Evolutionary conservation across 2,797 vertebrate species (phyloP), one percentile per base, ranked within the genome.

Genomic region (Delichon dasypus): DNA sequence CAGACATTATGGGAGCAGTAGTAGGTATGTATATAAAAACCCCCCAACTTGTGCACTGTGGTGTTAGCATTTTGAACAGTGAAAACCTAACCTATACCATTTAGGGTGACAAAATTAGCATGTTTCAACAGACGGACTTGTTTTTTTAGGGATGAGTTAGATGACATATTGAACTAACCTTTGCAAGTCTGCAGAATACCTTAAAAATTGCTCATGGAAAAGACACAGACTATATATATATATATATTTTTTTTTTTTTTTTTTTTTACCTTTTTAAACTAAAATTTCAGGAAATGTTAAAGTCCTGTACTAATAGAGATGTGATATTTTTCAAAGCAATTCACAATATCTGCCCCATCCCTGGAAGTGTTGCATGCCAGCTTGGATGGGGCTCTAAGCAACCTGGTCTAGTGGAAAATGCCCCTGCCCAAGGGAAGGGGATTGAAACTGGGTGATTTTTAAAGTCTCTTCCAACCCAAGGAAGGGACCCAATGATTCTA

Each of bases 31-130:
- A 70, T 15, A 16, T 53, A 14, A 10, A 94, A 85, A 16, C 48
- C n/a, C 3, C 5, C 13, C 42, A 55, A 32, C 6, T 44, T 38
- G 9, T 72, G 17, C 19, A 48, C 11, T n/a, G 16, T 12, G 51
- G 14, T 65, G 14, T 66, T 60, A 79, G 25, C 7, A 53, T 77
- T 88, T 88, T 54, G 58, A 58, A 76, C 13, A 60, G 32, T 47
- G 65, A 92, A 95, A 55, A 1, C 11, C 3, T 32, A 73, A 29
- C 17, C 45, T 25, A 53, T 4, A 72, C 7, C 7, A 47, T 50
- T 71, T 90, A 76, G 21, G 11, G 30, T 65, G 45, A 87, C 32
- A 91, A 83, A 94, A 92, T 76, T n/a, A 60, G 18, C 48, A 14
- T 3, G 1, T 72, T 85, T 65, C 67, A 88, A 71, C 57, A 92